Base-by-base conservation (phyloP, 2,113 vertebrate genomes). In the Macroglossus sobrinus region DNA sequence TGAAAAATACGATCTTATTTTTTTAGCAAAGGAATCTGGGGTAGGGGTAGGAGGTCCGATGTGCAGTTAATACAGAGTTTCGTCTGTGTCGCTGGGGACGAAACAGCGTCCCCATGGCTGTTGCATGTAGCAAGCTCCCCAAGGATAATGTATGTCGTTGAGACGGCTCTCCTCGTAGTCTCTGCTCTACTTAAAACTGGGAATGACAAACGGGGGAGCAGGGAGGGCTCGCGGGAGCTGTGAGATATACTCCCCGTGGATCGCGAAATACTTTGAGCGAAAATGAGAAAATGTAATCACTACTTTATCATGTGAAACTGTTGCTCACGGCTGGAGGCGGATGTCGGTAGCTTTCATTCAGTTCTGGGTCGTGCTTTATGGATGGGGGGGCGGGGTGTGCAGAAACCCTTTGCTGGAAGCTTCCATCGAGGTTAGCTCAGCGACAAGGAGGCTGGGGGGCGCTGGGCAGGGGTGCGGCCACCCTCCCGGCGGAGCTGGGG, bases 131-230 rank as follows among this genome's bases (percentile, higher is more conserved):
- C 26, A 82, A 96, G 97, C 80, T 97, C 97, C 97, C 94, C 33
- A 94, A 97, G 95, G 93, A 95, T 59, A 90, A 89, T 86, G 21
- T 38, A 26, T 57, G 93, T 85, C 69, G n/a, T n/a, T n/a, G 30
- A 84, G 94, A 93, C 63, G 84, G 66, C 87, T 97, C 95, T 93
- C 93, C 94, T 35, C 75, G 88, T 72, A 92, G 84, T 93, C 98
- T 96, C 93, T 93, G 93, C 95, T 98, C 97, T 96, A 93, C 92
- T 93, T 96, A 95, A 94, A 91, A 93, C 96, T 97, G 40, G 89
- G 92, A 87, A 85, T 89, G 94, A 79, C 63, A 9, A 85, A 95
- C 72, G 0, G 0, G 28, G 40, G 10, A 93, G 69, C n/a, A 53
- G 2, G 28, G 4, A 91, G 71, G 78, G 53, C 76, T 93, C 80